Conservation (phyloP, 2,888 invertebrate genomes). For the Lymantria monacha region DNA sequence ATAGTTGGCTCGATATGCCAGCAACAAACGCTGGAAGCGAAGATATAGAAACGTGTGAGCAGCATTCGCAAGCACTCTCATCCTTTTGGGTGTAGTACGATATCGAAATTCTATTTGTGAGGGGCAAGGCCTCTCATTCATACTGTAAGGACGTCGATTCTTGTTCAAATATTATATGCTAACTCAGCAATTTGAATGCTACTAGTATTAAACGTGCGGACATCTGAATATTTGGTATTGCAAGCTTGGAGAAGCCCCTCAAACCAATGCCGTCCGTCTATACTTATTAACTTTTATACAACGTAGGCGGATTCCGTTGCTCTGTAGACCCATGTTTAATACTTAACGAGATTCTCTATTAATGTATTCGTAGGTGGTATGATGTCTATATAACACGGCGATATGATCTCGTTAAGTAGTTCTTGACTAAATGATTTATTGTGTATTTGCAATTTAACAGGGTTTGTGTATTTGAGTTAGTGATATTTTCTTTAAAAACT, state of each 20-base stretch:
- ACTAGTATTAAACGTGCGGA: slow-evolving; percentile 37
- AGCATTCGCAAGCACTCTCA: slow-evolving; percentile 46
- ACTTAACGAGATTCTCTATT: slow-evolving; percentile 34
- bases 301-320: slow-evolving; percentile 34
- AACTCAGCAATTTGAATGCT: slow-evolving; percentile 59
- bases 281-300: slow-evolving; percentile 42
- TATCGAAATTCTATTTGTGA: slow-evolving; percentile 62
- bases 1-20: too few species aligned
- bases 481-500: too few species aligned
- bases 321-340: slow-evolving; percentile 24
- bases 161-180: slow-evolving; percentile 53
- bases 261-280: slow-evolving; percentile 12
- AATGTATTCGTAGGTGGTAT: slow-evolving; percentile 8
- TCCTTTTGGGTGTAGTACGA: slow-evolving; percentile 47
- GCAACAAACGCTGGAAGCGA: slow-evolving; percentile 41
- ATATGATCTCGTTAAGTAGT: too few species aligned
- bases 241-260: slow-evolving; percentile 49
- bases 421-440: too few species aligned
- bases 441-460: too few species aligned
- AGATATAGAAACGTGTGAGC: slow-evolving; percentile 46
- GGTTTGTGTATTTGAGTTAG: too few species aligned
- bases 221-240: slow-evolving; percentile 36
- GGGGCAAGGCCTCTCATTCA: slow-evolving; percentile 35
- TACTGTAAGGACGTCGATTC: slow-evolving; percentile 43
- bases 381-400: too few species aligned